Evolutionary conservation across 1,140 invertebrate genomes (phyloP).

Genomic region (Scaptodrosophila lebanonensis): DNA sequence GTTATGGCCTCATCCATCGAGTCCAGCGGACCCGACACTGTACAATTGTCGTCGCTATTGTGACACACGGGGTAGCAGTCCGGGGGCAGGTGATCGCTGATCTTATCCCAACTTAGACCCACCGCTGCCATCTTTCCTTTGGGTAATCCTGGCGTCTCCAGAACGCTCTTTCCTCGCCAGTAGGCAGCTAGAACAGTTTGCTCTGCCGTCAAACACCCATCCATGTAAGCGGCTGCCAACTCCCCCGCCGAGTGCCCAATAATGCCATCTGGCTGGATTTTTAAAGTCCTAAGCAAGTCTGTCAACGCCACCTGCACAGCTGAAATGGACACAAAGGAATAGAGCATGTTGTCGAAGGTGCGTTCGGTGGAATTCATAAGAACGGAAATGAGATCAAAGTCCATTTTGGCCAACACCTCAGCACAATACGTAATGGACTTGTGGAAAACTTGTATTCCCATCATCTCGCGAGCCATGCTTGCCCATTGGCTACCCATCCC

Average conservation of each 20-base stretch:
- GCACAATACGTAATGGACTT: constrained; percentile 86
- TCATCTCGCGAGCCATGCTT: constrained; percentile 92
- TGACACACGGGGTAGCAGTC: constrained; percentile 93
- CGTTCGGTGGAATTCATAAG: constrained; percentile 86
- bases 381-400: constrained; percentile 88
- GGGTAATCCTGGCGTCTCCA: constrained; percentile 84
- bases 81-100: constrained; percentile 83
- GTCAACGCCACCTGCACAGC: constrained; percentile 95
- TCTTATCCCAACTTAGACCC: constrained; percentile 93
- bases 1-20: constrained; percentile 83
- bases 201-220: constrained; percentile 93
- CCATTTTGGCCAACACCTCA: constrained; percentile 79
- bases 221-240: constrained; percentile 96
- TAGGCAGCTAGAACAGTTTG: constrained; percentile 95
- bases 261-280: constrained; percentile 93
- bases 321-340: constrained; percentile 95
- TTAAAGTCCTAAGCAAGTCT: constrained; percentile 87
- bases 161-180: constrained; percentile 91
- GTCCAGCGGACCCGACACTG: constrained; percentile 90
- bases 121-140: constrained; percentile 90
- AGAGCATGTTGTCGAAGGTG: constrained; percentile 88
- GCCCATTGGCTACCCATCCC: constrained; percentile 98
- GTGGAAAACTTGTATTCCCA: constrained; percentile 88
- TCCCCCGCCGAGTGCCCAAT: constrained; percentile 97
- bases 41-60: constrained; percentile 94